Conservation (phyloP, 2,113 vertebrate species). For the Cairina moschata region DNA sequence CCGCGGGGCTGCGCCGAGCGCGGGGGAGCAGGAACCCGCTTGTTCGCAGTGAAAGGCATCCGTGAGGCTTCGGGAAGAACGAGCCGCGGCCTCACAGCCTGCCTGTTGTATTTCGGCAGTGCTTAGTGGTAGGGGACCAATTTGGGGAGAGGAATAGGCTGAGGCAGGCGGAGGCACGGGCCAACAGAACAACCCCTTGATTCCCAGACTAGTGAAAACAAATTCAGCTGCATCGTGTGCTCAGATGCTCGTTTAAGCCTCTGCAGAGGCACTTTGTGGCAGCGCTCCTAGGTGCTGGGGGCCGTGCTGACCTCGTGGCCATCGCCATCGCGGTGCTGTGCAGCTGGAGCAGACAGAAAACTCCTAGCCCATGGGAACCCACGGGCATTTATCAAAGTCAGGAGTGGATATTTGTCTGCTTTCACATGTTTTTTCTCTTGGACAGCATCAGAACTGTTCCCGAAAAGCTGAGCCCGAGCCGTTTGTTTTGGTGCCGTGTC, state of each 20-base stretch:
- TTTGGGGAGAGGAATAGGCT: neutral
- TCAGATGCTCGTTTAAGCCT: neutral
- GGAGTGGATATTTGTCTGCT: neutral
- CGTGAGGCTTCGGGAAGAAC: neutral
- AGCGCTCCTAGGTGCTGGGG: too few relatives aligned
- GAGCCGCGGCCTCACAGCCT: neutral
- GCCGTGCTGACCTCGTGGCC: too few relatives aligned
- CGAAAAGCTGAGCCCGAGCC: neutral
- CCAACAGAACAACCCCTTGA: neutral
- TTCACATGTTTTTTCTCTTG: neutral
- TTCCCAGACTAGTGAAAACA: neutral
- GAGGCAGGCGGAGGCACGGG: neutral
- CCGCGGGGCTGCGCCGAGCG: rapidly evolving
- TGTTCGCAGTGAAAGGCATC: neutral
- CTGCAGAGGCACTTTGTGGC: neutral
- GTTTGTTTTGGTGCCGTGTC: neutral
- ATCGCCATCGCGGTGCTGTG: neutral
- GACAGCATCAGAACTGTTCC: neutral
- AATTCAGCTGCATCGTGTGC: neutral
- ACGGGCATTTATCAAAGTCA: neutral
- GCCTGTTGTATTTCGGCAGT: neutral
- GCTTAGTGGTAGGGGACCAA: neutral
- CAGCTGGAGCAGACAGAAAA: neutral
- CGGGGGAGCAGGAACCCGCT: neutral
- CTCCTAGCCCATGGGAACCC: neutral